phyloP scores from a whole-genome alignment of 2,888 invertebrate genomes.

The Falcaria lacertinaria region DNA sequence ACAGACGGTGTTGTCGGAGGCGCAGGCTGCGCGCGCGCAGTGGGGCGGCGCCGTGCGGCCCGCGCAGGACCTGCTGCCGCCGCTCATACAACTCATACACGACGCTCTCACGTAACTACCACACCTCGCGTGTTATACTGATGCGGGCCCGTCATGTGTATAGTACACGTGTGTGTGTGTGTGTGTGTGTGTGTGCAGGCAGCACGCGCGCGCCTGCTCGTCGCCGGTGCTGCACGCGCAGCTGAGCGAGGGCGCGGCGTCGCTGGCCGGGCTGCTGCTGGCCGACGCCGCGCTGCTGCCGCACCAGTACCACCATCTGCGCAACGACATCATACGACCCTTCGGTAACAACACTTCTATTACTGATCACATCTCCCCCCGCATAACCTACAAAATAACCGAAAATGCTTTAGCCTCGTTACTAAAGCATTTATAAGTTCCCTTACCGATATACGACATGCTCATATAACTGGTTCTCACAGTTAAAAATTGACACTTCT shows the following conservation, averaged over 20 bases:
- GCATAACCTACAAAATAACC: too few species aligned
- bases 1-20: constrained; percentile 37
- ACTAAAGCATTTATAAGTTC: too few species aligned
- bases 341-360: constrained; percentile 77
- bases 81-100: constrained; percentile 36
- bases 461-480: too few species aligned
- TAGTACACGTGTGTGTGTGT: constrained; percentile 19
- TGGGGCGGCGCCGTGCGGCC: constrained; percentile 27
- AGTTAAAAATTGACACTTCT: too few species aligned
- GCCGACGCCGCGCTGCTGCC: constrained; percentile 30
- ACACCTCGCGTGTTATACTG: background rate
- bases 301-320: constrained; percentile 82
- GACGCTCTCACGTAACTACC: constrained; percentile 34
- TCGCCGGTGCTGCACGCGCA: constrained; percentile 73
- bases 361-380: background rate
- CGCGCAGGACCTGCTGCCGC: constrained; percentile 32
- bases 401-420: too few species aligned
- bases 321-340: constrained; percentile 83
- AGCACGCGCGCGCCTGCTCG: constrained; percentile 77
- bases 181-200: constrained; percentile 18
- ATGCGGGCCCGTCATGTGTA: background rate
- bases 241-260: constrained; percentile 46
- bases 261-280: constrained; percentile 50
- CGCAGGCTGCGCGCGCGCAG: constrained; percentile 82
- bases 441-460: too few species aligned